Conservation (phyloP, 2,797 vertebrate genomes). For the Coluber constrictor region DNA sequence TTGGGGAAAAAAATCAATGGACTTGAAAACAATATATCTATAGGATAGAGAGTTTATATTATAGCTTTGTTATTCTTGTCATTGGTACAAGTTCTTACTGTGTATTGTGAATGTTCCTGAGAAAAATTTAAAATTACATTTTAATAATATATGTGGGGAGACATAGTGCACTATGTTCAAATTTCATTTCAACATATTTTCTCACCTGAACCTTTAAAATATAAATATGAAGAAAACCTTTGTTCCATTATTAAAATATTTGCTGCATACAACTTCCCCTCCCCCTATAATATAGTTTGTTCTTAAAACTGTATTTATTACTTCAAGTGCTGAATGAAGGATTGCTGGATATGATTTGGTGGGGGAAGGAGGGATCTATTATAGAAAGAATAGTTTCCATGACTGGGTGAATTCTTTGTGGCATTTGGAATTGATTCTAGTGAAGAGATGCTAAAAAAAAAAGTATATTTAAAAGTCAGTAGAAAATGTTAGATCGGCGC, state of each 20-base stretch:
- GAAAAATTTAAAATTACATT: constrained; percentile 7
- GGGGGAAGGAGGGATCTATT: not conserved
- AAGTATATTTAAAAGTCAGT: not conserved
- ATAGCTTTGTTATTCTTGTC: not conserved
- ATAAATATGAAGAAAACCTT: not conserved
- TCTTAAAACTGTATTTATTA: not conserved
- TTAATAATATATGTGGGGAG: not conserved
- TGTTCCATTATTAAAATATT: not conserved
- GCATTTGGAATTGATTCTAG: not conserved
- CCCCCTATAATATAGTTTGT: not conserved
- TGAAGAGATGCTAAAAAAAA: not conserved
- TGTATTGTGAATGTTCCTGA: not conserved
- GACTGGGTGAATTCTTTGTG: not conserved
- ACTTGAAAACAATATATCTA: not conserved
- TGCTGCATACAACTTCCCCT: not conserved
- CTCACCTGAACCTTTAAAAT: not conserved
- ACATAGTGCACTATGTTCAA: not conserved
- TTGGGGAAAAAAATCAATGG: not conserved
- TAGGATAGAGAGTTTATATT: not conserved
- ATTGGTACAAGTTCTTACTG: not conserved
- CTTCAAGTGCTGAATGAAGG: not conserved
- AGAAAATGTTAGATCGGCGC: too few relatives aligned
- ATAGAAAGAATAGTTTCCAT: not conserved
- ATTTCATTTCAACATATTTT: constrained; percentile 1
- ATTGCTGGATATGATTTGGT: not conserved